Evolutionary conservation across 2,113 vertebrate genomes (phyloP), one percentile per base, ranked within the genome.

Genomic region (Cochlearius cochlearius): DNA sequence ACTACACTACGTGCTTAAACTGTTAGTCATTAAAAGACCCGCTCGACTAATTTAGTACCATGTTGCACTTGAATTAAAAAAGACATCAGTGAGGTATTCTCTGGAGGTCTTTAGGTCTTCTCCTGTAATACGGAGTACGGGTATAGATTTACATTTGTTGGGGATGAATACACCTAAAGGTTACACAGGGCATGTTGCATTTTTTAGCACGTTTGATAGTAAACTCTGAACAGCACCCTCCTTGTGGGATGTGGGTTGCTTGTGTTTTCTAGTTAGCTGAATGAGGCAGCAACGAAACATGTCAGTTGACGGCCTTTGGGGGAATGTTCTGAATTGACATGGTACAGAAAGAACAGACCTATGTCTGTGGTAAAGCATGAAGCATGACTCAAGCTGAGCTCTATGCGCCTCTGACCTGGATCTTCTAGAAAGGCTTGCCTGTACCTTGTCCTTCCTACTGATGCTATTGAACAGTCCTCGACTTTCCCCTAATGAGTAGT

Each of bases 311-410:
- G 34, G 88, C 88, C 83, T 91, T 94, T 90, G 79, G 68, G 91
- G 64, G 56, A 88, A 91, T 72, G 88, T 92, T 91, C 96, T 91
- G 76, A 94, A 52, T 43, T 94, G 95, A 64, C 94, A 92, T 76
- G 75, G 41, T 49, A 32, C 3, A 2, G 73, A 86, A 80, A 92
- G 76, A 88, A 53, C 56, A 88, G 64, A 60, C 36, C 43, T 62
- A 52, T 34, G 60, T 80, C 84, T 67, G 39, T 50, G 58, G 75
- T 47, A 79, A 12, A 66, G 64, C 16, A 4, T 17, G 41, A 80
- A 71, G 41, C 59, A 7, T 95, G 90, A 88, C 68, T 95, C 60
- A 74, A 50, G 60, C 68, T 78, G 76, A 60, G 76, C 79, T 74
- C 47, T 90, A 59, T 59, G 63, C 7, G 5, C 50, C 26, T 80